Evolutionary conservation across 2,113 vertebrate species (phyloP).

Genomic region (Danionella cerebrum): DNA sequence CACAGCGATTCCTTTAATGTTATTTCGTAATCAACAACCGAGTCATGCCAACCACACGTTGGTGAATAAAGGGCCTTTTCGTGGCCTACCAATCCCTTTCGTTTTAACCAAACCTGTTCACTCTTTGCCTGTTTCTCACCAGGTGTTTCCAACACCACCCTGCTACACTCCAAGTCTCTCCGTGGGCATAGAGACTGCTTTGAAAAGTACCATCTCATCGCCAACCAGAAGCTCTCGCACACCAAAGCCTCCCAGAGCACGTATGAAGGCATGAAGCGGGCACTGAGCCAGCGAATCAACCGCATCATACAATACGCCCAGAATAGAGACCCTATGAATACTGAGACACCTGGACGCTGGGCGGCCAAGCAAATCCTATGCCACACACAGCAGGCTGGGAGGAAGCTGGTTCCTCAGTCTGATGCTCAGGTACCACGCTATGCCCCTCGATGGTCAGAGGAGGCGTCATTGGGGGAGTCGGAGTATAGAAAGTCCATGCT

Average conservation of each 20-base stretch:
- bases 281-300: slow-evolving; percentile 87
- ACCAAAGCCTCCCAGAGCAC: slow-evolving; percentile 82
- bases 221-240: slow-evolving; percentile 86
- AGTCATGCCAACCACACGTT: no score
- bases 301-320: slow-evolving; percentile 92
- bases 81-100: background rate
- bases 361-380: slow-evolving; percentile 75
- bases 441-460: slow-evolving; percentile 74
- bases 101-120: no score
- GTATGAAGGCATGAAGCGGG: slow-evolving; percentile 88
- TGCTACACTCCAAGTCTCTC: slow-evolving; percentile 81
- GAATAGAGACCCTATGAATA: slow-evolving; percentile 77
- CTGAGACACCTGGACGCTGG: slow-evolving; percentile 55
- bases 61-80: no score
- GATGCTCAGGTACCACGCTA: slow-evolving; percentile 91
- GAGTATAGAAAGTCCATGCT: slow-evolving; percentile 69
- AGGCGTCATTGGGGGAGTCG: slow-evolving; percentile 53
- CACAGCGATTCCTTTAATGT: no score
- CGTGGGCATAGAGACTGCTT: slow-evolving; percentile 96
- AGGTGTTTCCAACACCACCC: slow-evolving; percentile 57
- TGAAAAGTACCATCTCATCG: slow-evolving; percentile 94
- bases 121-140: slow-evolving; percentile 5
- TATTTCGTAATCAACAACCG: no score
- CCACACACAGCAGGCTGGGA: slow-evolving; percentile 75
- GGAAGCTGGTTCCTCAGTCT: slow-evolving; percentile 75